Evolutionary conservation across 2,113 vertebrate genomes (phyloP), one percentile per base, ranked within the genome.

Genomic region (Hyla sarda): DNA sequence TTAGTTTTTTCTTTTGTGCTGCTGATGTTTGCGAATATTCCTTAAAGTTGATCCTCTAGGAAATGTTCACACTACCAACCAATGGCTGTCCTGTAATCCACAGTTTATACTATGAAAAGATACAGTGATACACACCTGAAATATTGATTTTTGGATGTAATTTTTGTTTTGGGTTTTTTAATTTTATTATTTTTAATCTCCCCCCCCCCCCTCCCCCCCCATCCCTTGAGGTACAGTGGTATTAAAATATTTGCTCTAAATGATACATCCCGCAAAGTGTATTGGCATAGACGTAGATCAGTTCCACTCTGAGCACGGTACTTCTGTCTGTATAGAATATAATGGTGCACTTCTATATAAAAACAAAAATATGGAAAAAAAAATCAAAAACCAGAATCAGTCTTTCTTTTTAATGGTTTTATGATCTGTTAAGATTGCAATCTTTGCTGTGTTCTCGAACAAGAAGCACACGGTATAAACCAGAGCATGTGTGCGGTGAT

Each of bases 251-350:
- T 79, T n/a, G 21, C 52, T 58, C 5, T 30, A 30, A 77, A 7
- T 17, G 17, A 54, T 52, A 30, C 50, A 34, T 54, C 30, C 77
- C 12, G 21, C 14, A 28, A 90, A 83, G 90, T 89, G 92, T 92
- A 90, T 71, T 88, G 90, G 91, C 94, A 93, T 95, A 94, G 93
- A 93, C 91, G 91, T 94, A 94, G 93, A 78, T 85, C 54, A 82
- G 92, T 94, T 28, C 37, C 93, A 92, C 95, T 93, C 94, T 91
- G 92, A 93, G 93, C 96, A 92, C 92, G 90, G 91, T 91, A 91
- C 93, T 94, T 90, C 91, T 92, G 89, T 73, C 84, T 86, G 21
- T 81, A 73, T 81, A 58, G 17, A 48, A 45, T 72, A 56, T 95
- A 87, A 90, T 88, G 93, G 92, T 92, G 93, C 95, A 95, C 95